Evolutionary conservation across 2,888 invertebrate species (phyloP).

Genomic region (Plagodis pulveraria): DNA sequence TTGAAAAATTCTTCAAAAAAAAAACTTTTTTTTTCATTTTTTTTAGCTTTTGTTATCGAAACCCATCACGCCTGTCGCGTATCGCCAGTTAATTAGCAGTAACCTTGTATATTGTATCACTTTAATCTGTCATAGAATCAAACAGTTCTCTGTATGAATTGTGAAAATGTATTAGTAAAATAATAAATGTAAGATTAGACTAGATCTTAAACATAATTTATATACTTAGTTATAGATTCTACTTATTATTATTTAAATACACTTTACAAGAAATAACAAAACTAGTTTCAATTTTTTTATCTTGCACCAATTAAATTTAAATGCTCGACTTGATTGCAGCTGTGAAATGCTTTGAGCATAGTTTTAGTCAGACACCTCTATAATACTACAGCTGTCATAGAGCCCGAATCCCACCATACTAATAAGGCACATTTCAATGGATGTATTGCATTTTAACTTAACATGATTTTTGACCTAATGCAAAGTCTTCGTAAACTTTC

Average conservation of each 20-base stretch:
- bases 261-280: constrained; percentile 35
- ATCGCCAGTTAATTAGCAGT: too few relatives aligned
- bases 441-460: constrained; percentile 42
- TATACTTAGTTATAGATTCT: constrained; percentile 57
- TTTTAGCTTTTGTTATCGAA: too few relatives aligned
- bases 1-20: too few relatives aligned
- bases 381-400: neutral
- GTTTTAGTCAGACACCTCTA: too few relatives aligned
- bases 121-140: constrained; percentile 15
- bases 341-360: too few relatives aligned
- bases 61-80: too few relatives aligned
- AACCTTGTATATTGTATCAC: too few relatives aligned
- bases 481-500: constrained; percentile 89
- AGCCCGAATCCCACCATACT: constrained; percentile 1
- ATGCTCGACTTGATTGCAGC: too few relatives aligned
- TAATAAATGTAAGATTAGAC: constrained; percentile 42
- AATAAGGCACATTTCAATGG: neutral
- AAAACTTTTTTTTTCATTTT: too few relatives aligned
- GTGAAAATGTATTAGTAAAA: constrained; percentile 38
- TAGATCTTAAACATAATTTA: constrained; percentile 62
- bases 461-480: constrained; percentile 66
- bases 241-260: constrained; percentile 58
- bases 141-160: constrained; percentile 25
- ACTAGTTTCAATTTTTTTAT: too few relatives aligned
- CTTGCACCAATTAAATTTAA: too few relatives aligned